These are phyloP conservation scores for Tupaia tana DNA, from an alignment of 2,113 vertebrate genomes.

Conservation along the genomic window DNA sequence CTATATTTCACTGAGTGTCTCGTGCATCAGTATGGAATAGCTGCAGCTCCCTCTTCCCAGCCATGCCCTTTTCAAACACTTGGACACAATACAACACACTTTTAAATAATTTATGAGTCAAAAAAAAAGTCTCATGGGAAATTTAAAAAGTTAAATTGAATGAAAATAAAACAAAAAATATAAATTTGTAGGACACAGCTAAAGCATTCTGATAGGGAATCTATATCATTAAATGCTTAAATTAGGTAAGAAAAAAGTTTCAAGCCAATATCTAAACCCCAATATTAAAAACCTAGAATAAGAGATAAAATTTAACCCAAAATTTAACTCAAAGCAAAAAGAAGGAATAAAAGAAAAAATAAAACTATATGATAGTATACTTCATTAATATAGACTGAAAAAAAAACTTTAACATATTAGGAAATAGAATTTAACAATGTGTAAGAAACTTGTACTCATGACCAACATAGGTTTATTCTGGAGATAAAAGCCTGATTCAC, in stretches of 20 bases:
- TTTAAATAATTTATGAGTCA: neutral
- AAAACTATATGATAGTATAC: neutral
- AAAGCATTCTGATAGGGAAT: neutral
- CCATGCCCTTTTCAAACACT: neutral
- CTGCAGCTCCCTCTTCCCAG: neutral
- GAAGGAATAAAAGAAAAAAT: neutral
- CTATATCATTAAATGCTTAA: neutral
- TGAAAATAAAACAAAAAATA: neutral
- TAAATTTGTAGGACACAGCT: neutral
- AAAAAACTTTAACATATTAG: neutral
- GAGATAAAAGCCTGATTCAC: neutral
- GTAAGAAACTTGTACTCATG: neutral
- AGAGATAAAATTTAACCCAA: neutral
- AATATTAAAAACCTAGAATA: neutral
- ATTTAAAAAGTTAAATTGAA: neutral
- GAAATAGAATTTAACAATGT: neutral
- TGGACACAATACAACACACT: neutral
- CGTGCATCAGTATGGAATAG: neutral
- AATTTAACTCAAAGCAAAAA: neutral
- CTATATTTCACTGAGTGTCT: neutral
- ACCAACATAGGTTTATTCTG: neutral
- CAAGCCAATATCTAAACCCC: neutral
- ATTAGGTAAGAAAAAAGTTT: neutral
- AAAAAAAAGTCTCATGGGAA: neutral
- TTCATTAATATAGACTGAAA: neutral